Evolutionary conservation across 2,113 vertebrate species (phyloP), one percentile per base, ranked within the genome.

Genomic region (Taxidea taxus): DNA sequence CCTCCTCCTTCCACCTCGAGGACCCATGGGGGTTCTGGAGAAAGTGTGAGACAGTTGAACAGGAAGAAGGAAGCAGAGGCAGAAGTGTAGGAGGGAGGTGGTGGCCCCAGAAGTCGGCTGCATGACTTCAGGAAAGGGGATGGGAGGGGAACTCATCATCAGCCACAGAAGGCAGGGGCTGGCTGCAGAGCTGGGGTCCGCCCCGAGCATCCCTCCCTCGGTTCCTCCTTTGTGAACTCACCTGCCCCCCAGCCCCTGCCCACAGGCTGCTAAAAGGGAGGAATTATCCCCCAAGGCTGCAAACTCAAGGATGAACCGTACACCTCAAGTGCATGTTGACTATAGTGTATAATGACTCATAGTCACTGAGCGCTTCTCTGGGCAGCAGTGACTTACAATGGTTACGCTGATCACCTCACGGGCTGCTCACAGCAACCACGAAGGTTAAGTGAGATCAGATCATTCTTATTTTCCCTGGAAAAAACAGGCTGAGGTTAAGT

Each of bases 381-480:
- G 37, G 20, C 2, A 4, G 70, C 37, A 72, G 18, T 0, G 51
- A 66, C 12, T 42, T 1, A 18, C 13, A 0, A 1, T 2, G 6
- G 21, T 5, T 15, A 13, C 14, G 0, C 0, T 1, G 5, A 15
- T 31, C 29, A n/a, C 29, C 86, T 62, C 20, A 4, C 0, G 12
- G 60, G 66, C 3, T 2, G 23, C 58, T 49, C 66, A 51, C 27
- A 25, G 31, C 47, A 39, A 1, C 60, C 15, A 18, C 0, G 0
- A 1, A 44, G 47, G 47, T 44, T 18, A 31, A 18, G 21, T 25
- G 49, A 13, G 11, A 31, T 82, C 39, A 13, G 11, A 31, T 85
- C 25, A 0, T 20, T 37, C 58, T 62, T 39, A 37, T 58, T 58
- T 80, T 58, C 77, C n/a, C 29, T n/a, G 7, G 86, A 77, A 84